Conservation (phyloP, 2,113 vertebrate genomes). For the Arvicanthis niloticus region DNA sequence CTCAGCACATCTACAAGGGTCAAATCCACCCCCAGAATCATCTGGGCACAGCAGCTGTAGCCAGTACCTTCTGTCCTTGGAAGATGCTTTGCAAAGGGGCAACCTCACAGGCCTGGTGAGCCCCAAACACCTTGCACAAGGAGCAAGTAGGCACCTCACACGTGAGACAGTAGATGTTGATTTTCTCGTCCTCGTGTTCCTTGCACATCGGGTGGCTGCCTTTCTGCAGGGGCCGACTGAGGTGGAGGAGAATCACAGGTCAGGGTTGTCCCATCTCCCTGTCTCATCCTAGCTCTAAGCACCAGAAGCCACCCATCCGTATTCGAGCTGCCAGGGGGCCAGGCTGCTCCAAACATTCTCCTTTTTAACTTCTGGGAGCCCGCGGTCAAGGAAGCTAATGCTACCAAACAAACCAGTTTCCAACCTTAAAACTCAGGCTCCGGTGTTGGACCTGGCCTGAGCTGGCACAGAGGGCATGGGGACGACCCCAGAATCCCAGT, state of each 20-base stretch:
- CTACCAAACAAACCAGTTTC: not conserved
- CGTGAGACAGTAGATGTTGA: slow-evolving; percentile 98
- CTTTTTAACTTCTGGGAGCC: not conserved
- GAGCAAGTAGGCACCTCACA: slow-evolving; percentile 96
- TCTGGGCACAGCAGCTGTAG: not conserved
- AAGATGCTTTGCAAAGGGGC: slow-evolving; percentile 92
- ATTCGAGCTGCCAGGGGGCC: not conserved
- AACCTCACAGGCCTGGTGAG: slow-evolving; percentile 97
- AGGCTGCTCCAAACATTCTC: not conserved
- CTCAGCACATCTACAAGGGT: slow-evolving; percentile 77
- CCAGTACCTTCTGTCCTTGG: slow-evolving; percentile 90
- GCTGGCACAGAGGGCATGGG: not conserved
- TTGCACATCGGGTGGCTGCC: slow-evolving; percentile 95
- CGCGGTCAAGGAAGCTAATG: not conserved
- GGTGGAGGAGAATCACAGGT: not conserved
- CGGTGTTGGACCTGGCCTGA: not conserved
- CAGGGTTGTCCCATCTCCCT: not conserved
- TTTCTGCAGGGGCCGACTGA: slow-evolving; percentile 90
- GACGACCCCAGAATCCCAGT: not conserved
- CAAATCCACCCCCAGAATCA: slow-evolving; percentile 6
- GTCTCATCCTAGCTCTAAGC: not conserved
- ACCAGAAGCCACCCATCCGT: not conserved
- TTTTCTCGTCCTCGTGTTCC: slow-evolving; percentile 96
- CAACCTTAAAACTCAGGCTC: not conserved
- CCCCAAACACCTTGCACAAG: slow-evolving; percentile 98